Conservation (phyloP, 2,888 invertebrate genomes). For the Xylota segnis region DNA sequence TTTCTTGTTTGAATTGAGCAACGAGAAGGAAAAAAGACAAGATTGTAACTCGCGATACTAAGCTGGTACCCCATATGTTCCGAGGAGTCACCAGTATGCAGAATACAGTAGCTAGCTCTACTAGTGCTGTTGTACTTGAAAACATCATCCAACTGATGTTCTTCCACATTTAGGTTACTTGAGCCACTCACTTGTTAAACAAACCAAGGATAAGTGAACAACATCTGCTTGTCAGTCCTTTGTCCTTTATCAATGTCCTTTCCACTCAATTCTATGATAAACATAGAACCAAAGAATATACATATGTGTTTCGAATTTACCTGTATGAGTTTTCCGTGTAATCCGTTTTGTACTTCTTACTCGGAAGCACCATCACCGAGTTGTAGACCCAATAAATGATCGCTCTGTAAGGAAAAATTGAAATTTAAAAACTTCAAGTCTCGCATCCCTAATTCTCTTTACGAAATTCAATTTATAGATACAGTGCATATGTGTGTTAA, state of each 20-base stretch:
- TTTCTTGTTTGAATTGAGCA: no score
- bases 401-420: conserved; percentile 86
- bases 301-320: conserved; percentile 81
- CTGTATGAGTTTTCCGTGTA: conserved; percentile 94
- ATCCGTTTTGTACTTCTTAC: conserved; percentile 94
- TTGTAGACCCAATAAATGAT: conserved; percentile 97
- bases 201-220: not conserved
- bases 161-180: no score
- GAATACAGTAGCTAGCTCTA: no score
- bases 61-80: no score
- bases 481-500: conserved; percentile 29
- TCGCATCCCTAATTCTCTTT: conserved; percentile 21
- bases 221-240: not conserved
- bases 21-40: no score
- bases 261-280: not conserved
- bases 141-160: no score
- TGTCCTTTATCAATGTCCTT: no score
- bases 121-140: no score
- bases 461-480: conserved; percentile 53
- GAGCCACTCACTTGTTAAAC: no score
- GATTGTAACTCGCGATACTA: no score
- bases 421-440: conserved; percentile 43
- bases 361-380: conserved; percentile 94
- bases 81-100: no score
- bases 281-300: not conserved